Base-by-base conservation (phyloP, 2,888 invertebrate species). In the Xestia xanthographa region DNA sequence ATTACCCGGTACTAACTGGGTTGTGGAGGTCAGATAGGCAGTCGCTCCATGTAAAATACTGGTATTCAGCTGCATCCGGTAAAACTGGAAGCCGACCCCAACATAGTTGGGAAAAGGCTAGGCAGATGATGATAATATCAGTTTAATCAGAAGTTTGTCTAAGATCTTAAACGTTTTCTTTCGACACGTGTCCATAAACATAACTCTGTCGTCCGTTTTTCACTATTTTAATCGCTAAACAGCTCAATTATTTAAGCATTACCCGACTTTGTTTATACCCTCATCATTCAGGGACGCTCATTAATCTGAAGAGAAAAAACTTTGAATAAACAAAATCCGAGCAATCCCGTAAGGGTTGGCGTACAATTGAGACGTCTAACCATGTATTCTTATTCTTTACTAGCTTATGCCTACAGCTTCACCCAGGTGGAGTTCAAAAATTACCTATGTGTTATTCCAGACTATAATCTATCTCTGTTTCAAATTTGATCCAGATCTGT, bases 231-330 rank as follows among this genome's bases (percentile, higher is more conserved):
- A 79, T 80, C 65, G 67, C 72, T 79, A 77, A 84, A 79, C 60
- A 82, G 62, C 66, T 84, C 66, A 84, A 84, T 87, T 82, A 84
- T 87, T 79, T 75, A 70, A 71, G 78, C 45, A 81, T 79, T 83
- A 83, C 79, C 73, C 73, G 65, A 66, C 77, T 71, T 73, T 84
- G 70, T 79, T 75, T 87, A 80, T 66, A 82, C 78, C 80, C 79
- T 77, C 78, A 80, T 82, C 84, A 84, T 80, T 86, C 84, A 77
- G 65, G 72, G 65, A 75, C 67, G 62, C 78, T 86, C 83, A 87
- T 82, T 87, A 80, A 87, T 86, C 80, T 82, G 75, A 12, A 83
- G 58, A 74, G 60, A 63, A 81, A 87, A 86, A 78, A 83, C 77
- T 80, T 84, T 83, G 75, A 84, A 86, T 84, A 86, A 83, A 86